Evolutionary conservation across 2,113 vertebrate species (phyloP).

Genomic region (Strigops habroptila): DNA sequence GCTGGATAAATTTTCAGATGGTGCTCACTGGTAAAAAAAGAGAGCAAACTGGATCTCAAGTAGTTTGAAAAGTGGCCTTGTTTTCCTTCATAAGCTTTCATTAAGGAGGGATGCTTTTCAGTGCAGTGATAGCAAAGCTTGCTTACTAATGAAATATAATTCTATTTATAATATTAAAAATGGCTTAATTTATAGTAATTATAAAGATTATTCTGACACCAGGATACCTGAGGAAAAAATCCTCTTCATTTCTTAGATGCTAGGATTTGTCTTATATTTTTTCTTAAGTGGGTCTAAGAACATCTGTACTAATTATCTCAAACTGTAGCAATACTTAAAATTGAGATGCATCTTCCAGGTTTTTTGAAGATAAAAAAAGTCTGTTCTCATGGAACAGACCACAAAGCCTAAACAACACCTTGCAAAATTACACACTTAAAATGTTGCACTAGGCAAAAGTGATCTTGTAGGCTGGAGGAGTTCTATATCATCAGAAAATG

Average conservation of each 20-base stretch:
- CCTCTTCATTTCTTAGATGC: background rate
- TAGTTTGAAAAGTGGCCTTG: background rate
- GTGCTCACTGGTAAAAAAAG: background rate
- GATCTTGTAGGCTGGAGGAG: background rate
- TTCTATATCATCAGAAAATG: background rate
- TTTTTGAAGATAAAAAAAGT: background rate
- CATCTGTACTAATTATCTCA: background rate
- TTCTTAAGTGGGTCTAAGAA: background rate
- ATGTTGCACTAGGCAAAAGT: background rate
- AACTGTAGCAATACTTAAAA: background rate
- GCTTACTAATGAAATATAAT: background rate
- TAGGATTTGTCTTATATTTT: background rate
- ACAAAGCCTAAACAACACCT: background rate
- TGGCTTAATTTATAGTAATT: background rate
- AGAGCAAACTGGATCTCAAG: background rate
- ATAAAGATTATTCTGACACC: background rate
- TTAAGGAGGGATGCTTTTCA: background rate
- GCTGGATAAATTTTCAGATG: background rate
- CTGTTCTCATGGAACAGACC: background rate
- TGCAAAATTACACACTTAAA: background rate
- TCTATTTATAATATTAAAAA: background rate
- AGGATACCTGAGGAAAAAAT: background rate
- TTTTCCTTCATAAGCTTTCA: background rate
- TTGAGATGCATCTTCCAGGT: background rate
- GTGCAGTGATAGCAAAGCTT: background rate